Evolutionary conservation across 2,888 invertebrate genomes (phyloP).

Genomic region (Petrolisthes cinctipes): DNA sequence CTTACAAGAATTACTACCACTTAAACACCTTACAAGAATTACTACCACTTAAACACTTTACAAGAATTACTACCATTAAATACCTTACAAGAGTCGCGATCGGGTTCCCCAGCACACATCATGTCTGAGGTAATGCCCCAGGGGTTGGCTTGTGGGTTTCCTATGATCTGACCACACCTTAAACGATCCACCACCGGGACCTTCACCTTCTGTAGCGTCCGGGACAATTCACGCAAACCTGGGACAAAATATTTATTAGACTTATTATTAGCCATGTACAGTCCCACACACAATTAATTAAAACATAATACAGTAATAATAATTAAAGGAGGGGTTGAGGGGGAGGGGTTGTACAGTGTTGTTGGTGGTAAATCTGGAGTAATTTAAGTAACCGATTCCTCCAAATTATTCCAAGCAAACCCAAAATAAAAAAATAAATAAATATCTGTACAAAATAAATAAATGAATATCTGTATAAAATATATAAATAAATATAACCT

Average conservation of each 20-base stretch:
- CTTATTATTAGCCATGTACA: no score
- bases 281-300: neutral
- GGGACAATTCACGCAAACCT: neutral
- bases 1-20: no score
- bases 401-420: no score
- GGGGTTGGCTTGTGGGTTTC: slow-evolving; percentile 3
- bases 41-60: no score
- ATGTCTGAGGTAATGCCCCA: slow-evolving; percentile 47
- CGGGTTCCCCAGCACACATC: slow-evolving; percentile 53
- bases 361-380: no score
- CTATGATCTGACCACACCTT: slow-evolving; percentile 6
- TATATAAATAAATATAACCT: no score
- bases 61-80: no score
- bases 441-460: no score
- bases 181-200: slow-evolving; percentile 32
- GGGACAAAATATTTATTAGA: neutral
- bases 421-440: no score
- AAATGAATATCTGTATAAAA: no score
- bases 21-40: no score
- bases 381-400: no score
- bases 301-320: neutral
- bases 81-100: slow-evolving; percentile 51
- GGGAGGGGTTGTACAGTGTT: neutral
- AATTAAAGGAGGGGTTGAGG: neutral
- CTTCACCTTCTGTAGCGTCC: slow-evolving; percentile 41